A percentile compares a stretch with the other conserved stretches of the same genome.
These are phyloP conservation scores for Athene cunicularia DNA, from an alignment of 2,113 vertebrate genomes.

Conservation along the genomic window DNA sequence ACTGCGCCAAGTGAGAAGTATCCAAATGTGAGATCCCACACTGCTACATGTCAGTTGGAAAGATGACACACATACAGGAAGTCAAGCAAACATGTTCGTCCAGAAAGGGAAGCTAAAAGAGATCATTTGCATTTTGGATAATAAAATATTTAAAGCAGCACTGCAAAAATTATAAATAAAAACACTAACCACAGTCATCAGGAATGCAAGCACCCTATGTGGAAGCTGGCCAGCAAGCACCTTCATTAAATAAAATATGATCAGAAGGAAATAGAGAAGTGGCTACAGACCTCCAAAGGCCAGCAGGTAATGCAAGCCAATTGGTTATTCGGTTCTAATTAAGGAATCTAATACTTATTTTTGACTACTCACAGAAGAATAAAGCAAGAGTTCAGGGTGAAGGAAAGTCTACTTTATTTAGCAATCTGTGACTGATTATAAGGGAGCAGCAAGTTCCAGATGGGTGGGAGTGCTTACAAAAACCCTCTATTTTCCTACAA, in stretches of 20 bases:
- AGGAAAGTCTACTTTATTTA: conserved; percentile 51
- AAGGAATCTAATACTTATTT: conserved; percentile 52
- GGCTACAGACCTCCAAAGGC: conserved; percentile 37
- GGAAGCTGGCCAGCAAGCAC: conserved; percentile 39
- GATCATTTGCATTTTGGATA: conserved; percentile 11
- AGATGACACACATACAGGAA: conserved; percentile 56
- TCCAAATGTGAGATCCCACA: conserved; percentile 78
- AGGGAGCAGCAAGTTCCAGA: conserved; percentile 65
- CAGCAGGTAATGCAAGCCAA: conserved; percentile 62
- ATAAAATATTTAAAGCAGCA: conserved; percentile 43
- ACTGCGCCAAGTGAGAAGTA: conserved; percentile 76
- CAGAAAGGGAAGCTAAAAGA: conserved; percentile 39
- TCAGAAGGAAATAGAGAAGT: conserved; percentile 33
- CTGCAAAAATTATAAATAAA: conserved; percentile 31
- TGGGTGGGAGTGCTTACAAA: conserved; percentile 60
- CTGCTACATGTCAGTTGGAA: conserved; percentile 79
- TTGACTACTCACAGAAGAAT: conserved; percentile 33
- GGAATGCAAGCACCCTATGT: neutral
- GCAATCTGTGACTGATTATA: conserved; percentile 66
- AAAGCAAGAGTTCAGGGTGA: conserved; percentile 44
- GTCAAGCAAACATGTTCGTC: conserved; percentile 59
- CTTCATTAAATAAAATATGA: conserved; percentile 8
- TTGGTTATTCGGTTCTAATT: conserved; percentile 61
- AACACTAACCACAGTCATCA: conserved; percentile 7
- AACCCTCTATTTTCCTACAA: conserved; percentile 46